Evolutionary conservation across 2,888 invertebrate species (phyloP), one percentile per base, ranked within the genome.

Genomic region (Drosophila peninsularis): DNA sequence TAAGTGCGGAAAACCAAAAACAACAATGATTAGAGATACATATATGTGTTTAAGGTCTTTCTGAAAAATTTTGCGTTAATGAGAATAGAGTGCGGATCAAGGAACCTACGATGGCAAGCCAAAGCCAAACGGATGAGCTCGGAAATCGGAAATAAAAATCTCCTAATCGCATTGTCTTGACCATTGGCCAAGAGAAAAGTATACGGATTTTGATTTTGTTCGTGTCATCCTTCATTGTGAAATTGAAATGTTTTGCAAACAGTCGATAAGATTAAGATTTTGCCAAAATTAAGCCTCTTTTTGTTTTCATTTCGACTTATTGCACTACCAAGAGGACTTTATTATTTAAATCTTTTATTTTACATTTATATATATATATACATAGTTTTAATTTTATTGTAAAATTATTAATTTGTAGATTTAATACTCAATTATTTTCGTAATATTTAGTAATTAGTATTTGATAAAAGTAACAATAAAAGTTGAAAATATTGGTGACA

Each of bases 1-100:
- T 39, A 62, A 62, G 62, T 56, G 76, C 45, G 27, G 42, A 64
- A 71, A 71, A 60, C 57, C 64, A 75, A 77, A 58, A 62, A 64
- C 42, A 78, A 77, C 64, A 74, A 77, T 78, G 71, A 79, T 58
- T 44, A 21, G 45, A 32, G 13, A 62, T 47, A 74, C 14, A 17
- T 37, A 37, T 56, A 42, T 27, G n/a, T n/a, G n/a, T n/a, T 27
- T 17, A 32, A 42, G 47, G 49, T 32, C 39, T 62, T 44, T 39
- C 42, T 32, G 14, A 37, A 75, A 75, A 58, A 64, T 54, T 0
- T 24, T 64, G 44, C 34, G 9, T 42, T 57, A 45, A 71, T 45
- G 57, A 37, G 61, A 64, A 76, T 49, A 42, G 17, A 32, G 11
- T 27, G 50, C 41, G 49, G 57, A 36, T 50, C 30, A 68, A 24